Percentiles rank a stretch among this genome's conserved stretches.
phyloP scores from a whole-genome alignment of 2,113 vertebrate genomes.

The Brevimyrus niger region DNA sequence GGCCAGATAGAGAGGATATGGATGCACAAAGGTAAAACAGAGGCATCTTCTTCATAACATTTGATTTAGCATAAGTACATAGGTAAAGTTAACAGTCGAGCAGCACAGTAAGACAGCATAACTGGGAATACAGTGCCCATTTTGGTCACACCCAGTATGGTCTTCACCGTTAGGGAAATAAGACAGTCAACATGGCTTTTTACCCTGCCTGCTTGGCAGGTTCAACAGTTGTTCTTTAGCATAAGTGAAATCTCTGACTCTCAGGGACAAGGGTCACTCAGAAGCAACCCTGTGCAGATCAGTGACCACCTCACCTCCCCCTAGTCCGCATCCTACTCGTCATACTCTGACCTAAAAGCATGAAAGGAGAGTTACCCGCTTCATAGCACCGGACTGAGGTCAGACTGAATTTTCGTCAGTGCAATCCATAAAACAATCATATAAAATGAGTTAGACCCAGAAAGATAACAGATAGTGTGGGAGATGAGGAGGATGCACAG shows the following conservation, averaged over 20 bases:
- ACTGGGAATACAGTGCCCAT: neutral
- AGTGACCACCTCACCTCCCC: neutral
- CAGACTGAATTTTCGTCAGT: neutral
- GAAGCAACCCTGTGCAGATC: neutral
- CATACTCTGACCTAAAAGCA: no score
- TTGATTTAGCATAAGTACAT: neutral
- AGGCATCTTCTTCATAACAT: neutral
- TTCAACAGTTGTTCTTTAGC: neutral
- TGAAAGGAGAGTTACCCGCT: no score
- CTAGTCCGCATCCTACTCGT: neutral
- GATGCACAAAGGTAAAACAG: neutral
- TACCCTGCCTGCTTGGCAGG: neutral
- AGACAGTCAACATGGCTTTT: neutral
- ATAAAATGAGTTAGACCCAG: neutral
- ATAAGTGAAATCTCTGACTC: neutral
- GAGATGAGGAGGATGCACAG: slow-evolving; percentile 29
- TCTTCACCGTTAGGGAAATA: neutral
- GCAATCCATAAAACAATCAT: neutral
- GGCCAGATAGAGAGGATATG: neutral
- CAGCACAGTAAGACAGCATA: neutral
- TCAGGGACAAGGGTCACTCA: neutral
- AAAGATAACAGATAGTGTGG: slow-evolving; percentile 21
- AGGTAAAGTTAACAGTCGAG: neutral
- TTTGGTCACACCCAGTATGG: neutral
- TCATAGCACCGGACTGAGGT: neutral